A percentile compares a stretch with the other conserved stretches of the same genome.
Evolutionary conservation across 2,888 invertebrate species (phyloP).

Genomic region (Pristionchus mayeri): DNA sequence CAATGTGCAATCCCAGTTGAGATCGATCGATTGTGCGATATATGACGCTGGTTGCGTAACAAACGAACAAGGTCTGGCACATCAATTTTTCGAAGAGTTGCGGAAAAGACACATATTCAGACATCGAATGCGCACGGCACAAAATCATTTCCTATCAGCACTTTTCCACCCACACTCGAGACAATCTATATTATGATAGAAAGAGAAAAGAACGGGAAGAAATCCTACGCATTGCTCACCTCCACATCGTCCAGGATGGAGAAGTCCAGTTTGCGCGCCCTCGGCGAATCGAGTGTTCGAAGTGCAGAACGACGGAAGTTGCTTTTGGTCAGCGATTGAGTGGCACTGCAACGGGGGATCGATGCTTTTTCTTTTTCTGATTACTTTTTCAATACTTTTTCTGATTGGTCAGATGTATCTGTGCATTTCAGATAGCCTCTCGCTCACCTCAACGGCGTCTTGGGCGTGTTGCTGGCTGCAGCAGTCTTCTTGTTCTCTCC

Average conservation of each 20-base stretch:
- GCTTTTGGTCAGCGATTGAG: neutral
- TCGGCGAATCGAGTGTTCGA: neutral
- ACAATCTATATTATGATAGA: neutral
- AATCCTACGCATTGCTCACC: neutral
- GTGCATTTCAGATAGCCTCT: neutral
- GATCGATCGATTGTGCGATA: no score
- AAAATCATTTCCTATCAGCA: no score
- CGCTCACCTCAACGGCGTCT: neutral
- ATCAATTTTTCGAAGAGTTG: no score
- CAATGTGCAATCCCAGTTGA: no score
- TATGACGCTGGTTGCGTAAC: no score
- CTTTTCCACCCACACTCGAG: neutral
- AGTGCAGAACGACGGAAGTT: constrained; percentile 25
- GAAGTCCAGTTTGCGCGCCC: constrained; percentile 53
- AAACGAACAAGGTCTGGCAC: no score
- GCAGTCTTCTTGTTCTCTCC: no score
- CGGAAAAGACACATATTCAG: no score
- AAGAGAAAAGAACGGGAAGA: no score
- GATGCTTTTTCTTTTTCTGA: no score
- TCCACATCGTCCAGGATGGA: constrained; percentile 51
- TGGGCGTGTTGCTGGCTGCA: neutral
- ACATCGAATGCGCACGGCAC: no score
- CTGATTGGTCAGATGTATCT: neutral
- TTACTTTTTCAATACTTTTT: no score
- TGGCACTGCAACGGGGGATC: neutral